Evolutionary conservation across 2,888 invertebrate genomes (phyloP).

Genomic region (Vandiemenella viatica): DNA sequence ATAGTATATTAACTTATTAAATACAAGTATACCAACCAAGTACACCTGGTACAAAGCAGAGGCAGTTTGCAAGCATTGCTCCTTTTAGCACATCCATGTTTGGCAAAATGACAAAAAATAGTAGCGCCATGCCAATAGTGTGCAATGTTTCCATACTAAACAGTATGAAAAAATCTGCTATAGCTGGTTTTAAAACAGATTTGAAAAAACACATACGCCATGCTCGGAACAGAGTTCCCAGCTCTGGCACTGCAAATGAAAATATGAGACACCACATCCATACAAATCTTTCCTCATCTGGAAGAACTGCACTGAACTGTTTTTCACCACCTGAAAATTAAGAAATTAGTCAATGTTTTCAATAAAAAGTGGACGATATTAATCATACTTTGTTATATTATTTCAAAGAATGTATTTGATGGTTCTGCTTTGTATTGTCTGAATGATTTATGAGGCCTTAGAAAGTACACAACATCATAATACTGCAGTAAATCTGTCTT

Average conservation of each 20-base stretch:
- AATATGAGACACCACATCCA: constrained; percentile 89
- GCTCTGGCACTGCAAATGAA: constrained; percentile 76
- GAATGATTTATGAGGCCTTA: no score
- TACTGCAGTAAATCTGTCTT: no score
- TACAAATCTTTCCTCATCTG: constrained; percentile 72
- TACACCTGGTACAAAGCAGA: constrained; percentile 78
- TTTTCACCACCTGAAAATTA: constrained; percentile 67
- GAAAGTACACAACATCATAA: no score
- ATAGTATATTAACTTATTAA: background rate
- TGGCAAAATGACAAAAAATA: constrained; percentile 80
- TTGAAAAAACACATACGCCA: constrained; percentile 83
- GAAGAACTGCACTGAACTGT: constrained; percentile 64
- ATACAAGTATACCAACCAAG: constrained; percentile 32
- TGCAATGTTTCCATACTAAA: constrained; percentile 78
- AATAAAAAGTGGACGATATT: no score
- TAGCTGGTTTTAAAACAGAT: constrained; percentile 34
- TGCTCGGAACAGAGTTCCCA: constrained; percentile 71
- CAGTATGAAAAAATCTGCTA: constrained; percentile 47
- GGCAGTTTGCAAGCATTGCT: constrained; percentile 89
- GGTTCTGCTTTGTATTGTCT: no score
- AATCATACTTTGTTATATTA: no score
- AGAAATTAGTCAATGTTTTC: no score
- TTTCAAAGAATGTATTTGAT: no score
- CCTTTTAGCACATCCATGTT: constrained; percentile 88
- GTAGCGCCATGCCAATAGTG: constrained; percentile 68